Evolutionary conservation across 2,888 invertebrate genomes (phyloP), one percentile per base, ranked within the genome.

Genomic region (Aleiodes alternator): DNA sequence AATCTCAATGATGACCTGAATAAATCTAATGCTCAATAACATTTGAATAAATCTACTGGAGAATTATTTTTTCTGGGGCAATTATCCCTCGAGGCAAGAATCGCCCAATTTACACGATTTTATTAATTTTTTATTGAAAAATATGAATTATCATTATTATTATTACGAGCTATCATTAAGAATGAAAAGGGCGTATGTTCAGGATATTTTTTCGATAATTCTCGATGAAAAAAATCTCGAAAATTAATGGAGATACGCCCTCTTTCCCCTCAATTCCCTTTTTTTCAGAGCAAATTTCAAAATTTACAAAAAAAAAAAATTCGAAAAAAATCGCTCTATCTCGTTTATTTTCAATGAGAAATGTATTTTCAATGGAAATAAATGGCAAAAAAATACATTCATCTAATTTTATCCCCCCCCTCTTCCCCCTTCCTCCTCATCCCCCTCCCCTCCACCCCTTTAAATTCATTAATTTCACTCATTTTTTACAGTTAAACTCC

Each of bases 21-120:
- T 43, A 43, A 8, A 48, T 23, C 14, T 61, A 61, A 61, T 61
- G 59, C 59, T 38, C 14, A 31, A 5, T 61, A n/a, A 61, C 38
- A 38, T 34, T 34, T 31, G 16, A n/a, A 38, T 31, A 23, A 23
- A 23, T 23, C 23, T 23, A 50, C 34, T 68, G 29, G 31, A 23
- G 23, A 64, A 48, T 38, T 12, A 48, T 68, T 31, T 51, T 68
- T 29, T 7, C 12, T 51, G 3, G 31, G 68, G n/a, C 68, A 48
- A 23, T 50, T 51, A 23, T 23, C 51, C 51, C 68, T 64, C 51
- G 31, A 68, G 68, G 68, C 68, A 50, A 64, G 4, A 38, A 38
- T 38, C 3, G 38, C 1, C 6, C 43, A 11, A 43, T 11, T 43
- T 43, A 9, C 7, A 11, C 9, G 3, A 43, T 43, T 43, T 9